These are phyloP conservation scores for Oeneis ivallda DNA, from an alignment of 2,888 invertebrate species.

Conservation along the genomic window DNA sequence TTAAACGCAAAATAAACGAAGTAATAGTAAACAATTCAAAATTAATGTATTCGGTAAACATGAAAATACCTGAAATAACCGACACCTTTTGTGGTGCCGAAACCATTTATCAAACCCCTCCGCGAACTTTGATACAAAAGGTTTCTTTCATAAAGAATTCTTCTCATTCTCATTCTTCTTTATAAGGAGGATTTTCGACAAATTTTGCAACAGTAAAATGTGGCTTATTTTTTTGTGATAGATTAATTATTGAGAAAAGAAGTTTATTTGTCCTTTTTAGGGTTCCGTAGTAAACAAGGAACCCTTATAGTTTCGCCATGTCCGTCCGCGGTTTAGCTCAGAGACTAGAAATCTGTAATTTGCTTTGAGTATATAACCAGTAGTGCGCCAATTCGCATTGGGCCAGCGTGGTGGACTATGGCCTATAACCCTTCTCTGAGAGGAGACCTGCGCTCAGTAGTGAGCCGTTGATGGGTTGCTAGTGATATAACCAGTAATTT, in stretches of 20 bases:
- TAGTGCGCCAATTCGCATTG: too few species aligned
- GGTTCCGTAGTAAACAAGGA: too few species aligned
- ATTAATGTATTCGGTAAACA: constrained; percentile 10
- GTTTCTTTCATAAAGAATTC: constrained; percentile 14
- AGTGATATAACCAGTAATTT: too few species aligned
- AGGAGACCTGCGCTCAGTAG: too few species aligned
- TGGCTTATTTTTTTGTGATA: constrained; percentile 1
- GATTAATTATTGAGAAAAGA: constrained; percentile 14
- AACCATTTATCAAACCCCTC: constrained; percentile 19
- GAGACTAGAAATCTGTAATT: too few species aligned
- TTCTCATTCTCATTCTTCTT: too few species aligned
- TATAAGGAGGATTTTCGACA: constrained; percentile 8
- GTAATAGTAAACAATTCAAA: constrained; percentile 13
- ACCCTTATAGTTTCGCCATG: too few species aligned
- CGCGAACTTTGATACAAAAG: neutral
- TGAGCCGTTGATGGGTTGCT: too few species aligned
- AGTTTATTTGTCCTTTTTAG: neutral
- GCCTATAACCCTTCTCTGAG: too few species aligned
- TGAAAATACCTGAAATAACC: constrained; percentile 12
- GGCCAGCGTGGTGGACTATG: too few species aligned
- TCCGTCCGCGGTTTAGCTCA: too few species aligned
- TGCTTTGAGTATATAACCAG: too few species aligned
- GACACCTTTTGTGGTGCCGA: constrained; percentile 10
- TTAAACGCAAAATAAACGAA: neutral
- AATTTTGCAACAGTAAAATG: constrained; percentile 3